phyloP scores from a whole-genome alignment of 2,797 vertebrate species.

The Zalophus californianus region DNA sequence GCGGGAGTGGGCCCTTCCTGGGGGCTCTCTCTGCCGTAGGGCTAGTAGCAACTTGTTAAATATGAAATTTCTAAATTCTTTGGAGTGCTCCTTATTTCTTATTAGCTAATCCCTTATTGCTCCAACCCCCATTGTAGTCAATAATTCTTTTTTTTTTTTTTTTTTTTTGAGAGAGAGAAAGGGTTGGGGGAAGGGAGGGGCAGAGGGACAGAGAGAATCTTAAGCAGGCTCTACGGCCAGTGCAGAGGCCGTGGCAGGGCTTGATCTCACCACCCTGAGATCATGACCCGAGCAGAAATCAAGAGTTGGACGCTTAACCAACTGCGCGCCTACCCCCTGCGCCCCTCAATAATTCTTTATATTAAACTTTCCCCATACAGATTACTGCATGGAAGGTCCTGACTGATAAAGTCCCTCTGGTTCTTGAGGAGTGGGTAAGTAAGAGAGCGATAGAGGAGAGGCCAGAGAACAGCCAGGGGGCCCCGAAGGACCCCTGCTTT shows the following conservation, averaged over 20 bases:
- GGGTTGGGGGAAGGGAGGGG: neutral
- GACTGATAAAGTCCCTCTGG: neutral
- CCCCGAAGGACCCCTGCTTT: neutral
- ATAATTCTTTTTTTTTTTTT: neutral
- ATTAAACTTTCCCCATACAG: neutral
- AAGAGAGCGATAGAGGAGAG: neutral
- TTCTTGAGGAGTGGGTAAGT: neutral
- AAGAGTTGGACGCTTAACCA: neutral
- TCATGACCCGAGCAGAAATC: neutral
- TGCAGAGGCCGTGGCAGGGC: neutral
- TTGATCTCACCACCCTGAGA: neutral
- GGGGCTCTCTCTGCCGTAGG: neutral
- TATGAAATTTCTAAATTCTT: neutral
- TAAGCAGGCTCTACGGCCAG: neutral
- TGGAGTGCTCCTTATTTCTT: neutral
- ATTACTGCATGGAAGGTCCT: neutral
- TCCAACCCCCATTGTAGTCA: neutral
- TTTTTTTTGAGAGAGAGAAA: neutral
- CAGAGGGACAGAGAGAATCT: neutral
- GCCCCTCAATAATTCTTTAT: neutral
- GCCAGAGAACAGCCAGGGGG: neutral
- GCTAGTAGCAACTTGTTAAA: neutral
- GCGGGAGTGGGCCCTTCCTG: neutral
- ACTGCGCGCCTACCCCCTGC: fast-evolving
- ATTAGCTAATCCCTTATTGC: neutral